Percentiles rank a stretch among this genome's conserved stretches.
These are phyloP conservation scores for Zaprionus lachaisei DNA, from an alignment of 1,140 invertebrate genomes.

Conservation along the genomic window DNA sequence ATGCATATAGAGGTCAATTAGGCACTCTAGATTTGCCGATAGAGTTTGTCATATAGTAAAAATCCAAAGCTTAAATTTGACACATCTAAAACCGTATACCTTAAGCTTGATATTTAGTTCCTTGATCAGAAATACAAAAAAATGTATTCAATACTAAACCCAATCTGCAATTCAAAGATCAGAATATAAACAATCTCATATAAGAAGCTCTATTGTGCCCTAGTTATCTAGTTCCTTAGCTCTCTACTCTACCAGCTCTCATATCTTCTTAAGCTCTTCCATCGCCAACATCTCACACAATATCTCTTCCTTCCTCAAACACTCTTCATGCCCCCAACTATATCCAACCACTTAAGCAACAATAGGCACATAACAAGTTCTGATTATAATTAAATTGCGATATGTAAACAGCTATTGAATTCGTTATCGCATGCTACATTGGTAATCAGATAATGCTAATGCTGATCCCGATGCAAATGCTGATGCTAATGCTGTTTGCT, in stretches of 20 bases:
- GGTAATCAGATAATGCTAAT: slow-evolving; percentile 50
- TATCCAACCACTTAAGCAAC: slow-evolving; percentile 19
- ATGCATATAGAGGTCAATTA: neutral
- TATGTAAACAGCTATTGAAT: slow-evolving; percentile 23
- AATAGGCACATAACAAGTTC: slow-evolving; percentile 16
- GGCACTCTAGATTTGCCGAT: too few relatives aligned
- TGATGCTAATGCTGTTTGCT: slow-evolving; percentile 31
- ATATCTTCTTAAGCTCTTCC: neutral
- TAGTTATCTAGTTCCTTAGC: neutral
- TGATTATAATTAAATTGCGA: slow-evolving; percentile 46
- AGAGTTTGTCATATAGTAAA: too few relatives aligned
- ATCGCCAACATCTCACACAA: neutral
- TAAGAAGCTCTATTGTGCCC: neutral
- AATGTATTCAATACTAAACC: too few relatives aligned
- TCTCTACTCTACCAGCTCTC: neutral
- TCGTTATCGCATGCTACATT: slow-evolving; percentile 34
- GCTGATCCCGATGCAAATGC: slow-evolving; percentile 15
- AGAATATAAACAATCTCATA: neutral
- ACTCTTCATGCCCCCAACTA: neutral
- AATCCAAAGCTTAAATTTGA: too few relatives aligned
- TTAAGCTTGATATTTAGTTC: too few relatives aligned
- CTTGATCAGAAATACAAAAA: too few relatives aligned
- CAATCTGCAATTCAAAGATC: too few relatives aligned
- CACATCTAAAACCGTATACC: too few relatives aligned
- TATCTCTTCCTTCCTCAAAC: neutral